Conservation (phyloP, 2,113 vertebrate genomes). For the Microtus montanus region DNA sequence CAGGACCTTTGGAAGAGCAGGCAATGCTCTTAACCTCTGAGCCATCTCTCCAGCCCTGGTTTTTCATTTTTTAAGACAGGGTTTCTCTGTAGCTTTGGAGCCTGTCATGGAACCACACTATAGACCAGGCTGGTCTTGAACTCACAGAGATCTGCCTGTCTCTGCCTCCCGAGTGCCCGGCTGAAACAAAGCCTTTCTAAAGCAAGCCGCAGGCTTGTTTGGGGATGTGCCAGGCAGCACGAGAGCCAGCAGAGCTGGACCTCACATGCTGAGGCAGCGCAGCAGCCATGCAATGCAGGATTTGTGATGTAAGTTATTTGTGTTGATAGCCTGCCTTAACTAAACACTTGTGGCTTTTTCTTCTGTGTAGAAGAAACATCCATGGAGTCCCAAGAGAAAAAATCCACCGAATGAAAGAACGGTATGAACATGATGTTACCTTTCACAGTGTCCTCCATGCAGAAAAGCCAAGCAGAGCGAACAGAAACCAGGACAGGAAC, state of each 20-base stretch:
- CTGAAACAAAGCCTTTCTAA: not conserved
- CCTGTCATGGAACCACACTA: no score
- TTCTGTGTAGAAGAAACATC: conserved; percentile 83
- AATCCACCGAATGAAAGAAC: conserved; percentile 88
- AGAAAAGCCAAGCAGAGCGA: conserved; percentile 79
- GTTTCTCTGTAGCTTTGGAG: no score
- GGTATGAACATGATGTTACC: conserved; percentile 86
- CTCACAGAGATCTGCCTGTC: no score
- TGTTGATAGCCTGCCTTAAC: not conserved
- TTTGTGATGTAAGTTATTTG: not conserved
- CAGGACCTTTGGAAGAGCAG: no score
- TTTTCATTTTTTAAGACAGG: no score
- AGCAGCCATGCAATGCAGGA: not conserved
- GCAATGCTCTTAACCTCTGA: no score
- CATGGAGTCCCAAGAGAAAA: conserved; percentile 85
- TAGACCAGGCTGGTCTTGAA: no score
- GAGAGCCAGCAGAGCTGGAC: not conserved
- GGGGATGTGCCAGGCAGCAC: not conserved
- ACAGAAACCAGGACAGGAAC: conserved; percentile 68
- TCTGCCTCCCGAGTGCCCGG: no score
- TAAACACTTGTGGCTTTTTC: conserved; percentile 60
- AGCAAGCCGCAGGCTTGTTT: not conserved
- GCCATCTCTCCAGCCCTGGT: no score
- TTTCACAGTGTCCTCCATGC: conserved; percentile 86
- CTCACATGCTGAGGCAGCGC: not conserved